A percentile compares a stretch with the other conserved stretches of the same genome.
These are phyloP conservation scores for Sminthurides aquaticus DNA, from an alignment of 2,888 invertebrate species.

Conservation along the genomic window DNA sequence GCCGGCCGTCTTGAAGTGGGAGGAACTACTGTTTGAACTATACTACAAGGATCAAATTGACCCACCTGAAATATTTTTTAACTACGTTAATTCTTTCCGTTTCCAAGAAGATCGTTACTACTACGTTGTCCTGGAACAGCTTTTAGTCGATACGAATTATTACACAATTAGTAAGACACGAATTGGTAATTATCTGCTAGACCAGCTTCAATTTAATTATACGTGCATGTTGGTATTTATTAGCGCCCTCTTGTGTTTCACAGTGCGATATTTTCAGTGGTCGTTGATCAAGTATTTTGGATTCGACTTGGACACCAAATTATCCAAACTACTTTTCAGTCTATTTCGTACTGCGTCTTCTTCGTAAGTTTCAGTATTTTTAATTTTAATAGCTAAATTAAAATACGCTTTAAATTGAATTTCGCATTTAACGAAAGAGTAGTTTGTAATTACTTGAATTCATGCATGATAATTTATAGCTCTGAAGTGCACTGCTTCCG, in stretches of 20 bases:
- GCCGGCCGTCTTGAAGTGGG: too few relatives aligned
- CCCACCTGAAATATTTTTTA: slow-evolving; percentile 7
- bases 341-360: slow-evolving; percentile 17
- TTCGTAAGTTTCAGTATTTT: slow-evolving; percentile 16
- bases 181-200: too few relatives aligned
- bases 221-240: too few relatives aligned
- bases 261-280: slow-evolving; percentile 32
- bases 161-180: slow-evolving; percentile 23
- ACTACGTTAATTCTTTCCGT: slow-evolving; percentile 11
- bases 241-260: too few relatives aligned
- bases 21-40: not conserved
- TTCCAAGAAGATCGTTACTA: slow-evolving; percentile 23
- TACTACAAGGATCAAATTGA: not conserved
- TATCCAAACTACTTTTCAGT: slow-evolving; percentile 15
- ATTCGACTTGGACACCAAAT: slow-evolving; percentile 25
- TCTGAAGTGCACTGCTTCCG: slow-evolving; percentile 25
- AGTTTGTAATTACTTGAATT: too few relatives aligned
- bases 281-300: slow-evolving; percentile 25
- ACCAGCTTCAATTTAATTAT: too few relatives aligned
- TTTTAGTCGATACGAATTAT: slow-evolving; percentile 18
- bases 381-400: too few relatives aligned
- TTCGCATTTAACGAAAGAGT: too few relatives aligned
- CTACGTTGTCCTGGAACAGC: slow-evolving; percentile 13
- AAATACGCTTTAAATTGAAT: too few relatives aligned
- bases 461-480: too few relatives aligned